Base-by-base conservation (phyloP, 1,140 invertebrate species). In the Berghia stephanieae region DNA sequence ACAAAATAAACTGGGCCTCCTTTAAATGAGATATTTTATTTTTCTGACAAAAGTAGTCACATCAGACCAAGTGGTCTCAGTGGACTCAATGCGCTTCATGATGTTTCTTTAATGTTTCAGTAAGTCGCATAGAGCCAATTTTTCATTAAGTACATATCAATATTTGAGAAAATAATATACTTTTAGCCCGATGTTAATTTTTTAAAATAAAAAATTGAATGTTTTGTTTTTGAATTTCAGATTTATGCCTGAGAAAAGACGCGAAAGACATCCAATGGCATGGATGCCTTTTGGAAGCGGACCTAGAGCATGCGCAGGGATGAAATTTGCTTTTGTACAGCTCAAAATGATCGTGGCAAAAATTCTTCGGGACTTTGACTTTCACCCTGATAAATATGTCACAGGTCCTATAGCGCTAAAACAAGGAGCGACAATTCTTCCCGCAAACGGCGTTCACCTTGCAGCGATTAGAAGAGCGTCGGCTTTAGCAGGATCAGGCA, bases 281-380 rank as follows among this genome's bases (percentile, higher is more conserved):
- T 89, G 82, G 80, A 79, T 89, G 72, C 86, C 88, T 0, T 89
- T 89, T 75, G 88, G 88, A 1, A 87, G 86, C 10, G 90, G 91
- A 31, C 90, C 90, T 1, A 79, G 90, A 68, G 86, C 87, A 57
- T 91, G 91, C 82, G 87, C 91, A 16, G 91, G 90, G 18, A 84
- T 89, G 55, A 81, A 89, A 24, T 86, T 90, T 38, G 90, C 90
- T 10, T 73, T 86, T 40, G 77, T 89, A 49, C 87, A 90, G 80
- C 82, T 83, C 16, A 90, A 90, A 82, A 83, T 88, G 78, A 80
- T 84, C 49, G 81, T 86, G 44, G 81, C 83, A 21, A 80, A 82
- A 42, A 66, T 88, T 24, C 72, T 88, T 8, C 81, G 83, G 34
- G 84, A 84, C 36, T 88, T 82, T 73, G 70, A 71, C 24, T 82